Evolutionary conservation across 2,797 vertebrate species (phyloP).

Genomic region (Phataginus tetradactyla): DNA sequence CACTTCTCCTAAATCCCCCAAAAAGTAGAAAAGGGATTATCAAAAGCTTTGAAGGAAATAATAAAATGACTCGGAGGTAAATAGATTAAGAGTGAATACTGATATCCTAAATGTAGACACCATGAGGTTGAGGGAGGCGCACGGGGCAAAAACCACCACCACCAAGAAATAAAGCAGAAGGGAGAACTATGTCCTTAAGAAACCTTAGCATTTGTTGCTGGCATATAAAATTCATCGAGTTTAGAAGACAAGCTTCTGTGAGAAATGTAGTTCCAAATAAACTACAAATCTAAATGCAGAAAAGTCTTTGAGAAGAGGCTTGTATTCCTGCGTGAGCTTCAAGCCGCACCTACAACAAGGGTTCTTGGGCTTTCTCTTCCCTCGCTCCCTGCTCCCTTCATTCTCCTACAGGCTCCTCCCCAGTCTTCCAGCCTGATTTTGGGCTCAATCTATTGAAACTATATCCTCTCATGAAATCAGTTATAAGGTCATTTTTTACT

Average conservation of each 20-base stretch:
- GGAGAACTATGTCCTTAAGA: not conserved
- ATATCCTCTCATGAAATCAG: not conserved
- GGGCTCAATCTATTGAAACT: not conserved
- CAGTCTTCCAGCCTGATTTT: not conserved
- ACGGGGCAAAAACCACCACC: too few relatives aligned
- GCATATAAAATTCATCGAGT: not conserved
- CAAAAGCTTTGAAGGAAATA: not conserved
- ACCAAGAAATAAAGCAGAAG: not conserved
- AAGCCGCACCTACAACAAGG: not conserved
- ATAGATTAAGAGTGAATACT: not conserved
- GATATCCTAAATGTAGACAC: not conserved
- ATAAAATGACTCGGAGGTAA: not conserved
- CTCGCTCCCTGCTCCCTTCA: not conserved
- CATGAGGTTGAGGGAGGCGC: not conserved
- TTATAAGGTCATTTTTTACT: not conserved
- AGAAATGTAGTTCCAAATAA: not conserved
- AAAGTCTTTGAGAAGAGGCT: not conserved
- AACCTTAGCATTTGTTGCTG: not conserved
- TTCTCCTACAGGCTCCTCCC: not conserved
- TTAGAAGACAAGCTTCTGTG: not conserved
- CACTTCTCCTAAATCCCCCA: not conserved
- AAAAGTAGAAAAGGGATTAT: not conserved
- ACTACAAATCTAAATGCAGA: not conserved
- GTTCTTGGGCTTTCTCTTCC: not conserved
- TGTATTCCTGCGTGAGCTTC: not conserved